A percentile compares a stretch with the other conserved stretches of the same genome.
phyloP scores from a whole-genome alignment of 1,140 invertebrate species.

The Eumaeus atala region DNA sequence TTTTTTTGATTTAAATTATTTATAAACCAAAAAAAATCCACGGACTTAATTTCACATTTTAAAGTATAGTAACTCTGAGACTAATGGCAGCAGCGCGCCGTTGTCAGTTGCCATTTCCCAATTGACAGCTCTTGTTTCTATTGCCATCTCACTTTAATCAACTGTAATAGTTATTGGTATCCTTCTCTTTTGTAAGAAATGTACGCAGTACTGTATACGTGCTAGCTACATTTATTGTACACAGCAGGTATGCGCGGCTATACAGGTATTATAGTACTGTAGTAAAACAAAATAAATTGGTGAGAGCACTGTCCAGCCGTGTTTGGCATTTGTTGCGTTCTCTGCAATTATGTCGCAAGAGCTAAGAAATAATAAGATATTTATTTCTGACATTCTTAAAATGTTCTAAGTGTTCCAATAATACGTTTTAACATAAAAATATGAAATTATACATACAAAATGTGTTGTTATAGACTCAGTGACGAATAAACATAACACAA shows the following conservation, averaged over 20 bases:
- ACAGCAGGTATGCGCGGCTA: too few relatives aligned
- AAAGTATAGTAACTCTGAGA: neutral
- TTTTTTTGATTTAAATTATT: too few relatives aligned
- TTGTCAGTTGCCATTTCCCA: slow-evolving; percentile 16
- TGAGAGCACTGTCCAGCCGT: slow-evolving; percentile 50
- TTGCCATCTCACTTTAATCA: slow-evolving; percentile 5
- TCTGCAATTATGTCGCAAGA: slow-evolving; percentile 11
- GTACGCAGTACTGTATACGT: slow-evolving; percentile 16
- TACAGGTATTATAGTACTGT: too few relatives aligned
- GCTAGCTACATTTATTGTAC: too few relatives aligned
- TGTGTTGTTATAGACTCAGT: slow-evolving; percentile 3
- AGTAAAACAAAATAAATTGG: slow-evolving; percentile 56
- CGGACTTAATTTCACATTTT: too few relatives aligned
- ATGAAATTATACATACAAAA: slow-evolving; percentile 2
- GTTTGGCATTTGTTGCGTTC: slow-evolving; percentile 35
- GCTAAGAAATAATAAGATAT: neutral
- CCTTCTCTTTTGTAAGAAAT: slow-evolving; percentile 23
- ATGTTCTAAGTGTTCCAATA: neutral
- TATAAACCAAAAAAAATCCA: too few relatives aligned
- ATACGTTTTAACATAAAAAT: slow-evolving; percentile 1
- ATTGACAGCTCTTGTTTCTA: slow-evolving; percentile 27
- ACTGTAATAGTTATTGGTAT: slow-evolving; percentile 22
- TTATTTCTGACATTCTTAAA: neutral
- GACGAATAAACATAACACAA: slow-evolving; percentile 1
- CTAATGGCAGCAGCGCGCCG: neutral